These are phyloP conservation scores for Netelia virgata DNA, from an alignment of 2,888 invertebrate genomes.

Conservation along the genomic window DNA sequence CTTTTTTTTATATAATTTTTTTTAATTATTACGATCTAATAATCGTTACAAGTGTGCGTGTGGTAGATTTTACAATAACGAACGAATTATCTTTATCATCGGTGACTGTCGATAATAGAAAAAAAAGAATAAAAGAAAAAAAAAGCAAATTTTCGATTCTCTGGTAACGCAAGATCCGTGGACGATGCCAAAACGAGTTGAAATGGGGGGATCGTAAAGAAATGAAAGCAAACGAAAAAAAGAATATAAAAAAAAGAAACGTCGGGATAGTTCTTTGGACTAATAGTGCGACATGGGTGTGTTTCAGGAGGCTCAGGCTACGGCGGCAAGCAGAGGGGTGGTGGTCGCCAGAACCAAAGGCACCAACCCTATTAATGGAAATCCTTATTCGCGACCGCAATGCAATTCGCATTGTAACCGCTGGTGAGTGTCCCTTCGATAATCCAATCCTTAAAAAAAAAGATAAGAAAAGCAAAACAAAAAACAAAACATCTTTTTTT, in stretches of 20 bases:
- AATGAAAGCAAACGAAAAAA: slow-evolving; percentile 54
- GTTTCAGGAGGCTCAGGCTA: slow-evolving; percentile 88
- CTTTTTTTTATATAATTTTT: slow-evolving; percentile 67
- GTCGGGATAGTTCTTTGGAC: slow-evolving; percentile 74
- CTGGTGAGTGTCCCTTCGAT: slow-evolving; percentile 83
- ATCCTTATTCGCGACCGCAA: slow-evolving; percentile 83
- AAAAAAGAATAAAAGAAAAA: slow-evolving; percentile 24
- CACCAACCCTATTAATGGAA: slow-evolving; percentile 93
- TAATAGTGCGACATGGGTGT: slow-evolving; percentile 82
- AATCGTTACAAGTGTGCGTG: slow-evolving; percentile 77
- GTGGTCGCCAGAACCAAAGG: slow-evolving; percentile 90
- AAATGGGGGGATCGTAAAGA: slow-evolving; percentile 61
- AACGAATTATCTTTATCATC: slow-evolving; percentile 44
- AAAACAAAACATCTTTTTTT: slow-evolving; percentile 43
- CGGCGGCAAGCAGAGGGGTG: slow-evolving; percentile 94
- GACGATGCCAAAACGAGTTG: slow-evolving; percentile 42
- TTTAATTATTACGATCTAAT: slow-evolving; percentile 68
- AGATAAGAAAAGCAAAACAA: slow-evolving; percentile 5
- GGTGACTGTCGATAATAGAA: slow-evolving; percentile 42
- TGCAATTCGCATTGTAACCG: slow-evolving; percentile 83
- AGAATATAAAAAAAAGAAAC: slow-evolving; percentile 65
- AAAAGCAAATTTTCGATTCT: slow-evolving; percentile 55
- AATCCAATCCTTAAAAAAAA: slow-evolving; percentile 60
- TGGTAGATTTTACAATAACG: slow-evolving; percentile 74
- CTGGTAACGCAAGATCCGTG: slow-evolving; percentile 50